Conservation (phyloP, 2,113 vertebrate genomes). For the Solea senegalensis region DNA sequence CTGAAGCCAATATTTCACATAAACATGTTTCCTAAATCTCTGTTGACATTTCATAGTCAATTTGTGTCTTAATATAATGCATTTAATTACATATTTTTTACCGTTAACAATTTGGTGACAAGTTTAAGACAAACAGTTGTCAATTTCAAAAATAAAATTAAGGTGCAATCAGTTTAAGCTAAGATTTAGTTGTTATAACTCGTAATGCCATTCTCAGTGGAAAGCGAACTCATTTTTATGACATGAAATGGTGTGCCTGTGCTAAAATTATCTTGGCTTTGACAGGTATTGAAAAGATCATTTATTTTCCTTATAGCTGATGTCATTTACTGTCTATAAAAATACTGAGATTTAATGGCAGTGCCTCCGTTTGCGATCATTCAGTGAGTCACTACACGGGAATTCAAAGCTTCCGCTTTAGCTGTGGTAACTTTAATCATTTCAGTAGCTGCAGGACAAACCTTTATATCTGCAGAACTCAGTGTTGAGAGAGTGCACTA, state of each 20-base stretch:
- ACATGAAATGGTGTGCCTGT: neutral
- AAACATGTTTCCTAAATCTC: too few species aligned
- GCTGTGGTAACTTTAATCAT: slow-evolving; percentile 28
- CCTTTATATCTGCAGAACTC: slow-evolving; percentile 29
- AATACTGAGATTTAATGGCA: slow-evolving; percentile 4
- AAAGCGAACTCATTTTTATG: too few species aligned
- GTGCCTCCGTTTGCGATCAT: slow-evolving; percentile 11
- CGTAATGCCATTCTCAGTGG: too few species aligned
- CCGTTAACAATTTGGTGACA: too few species aligned
- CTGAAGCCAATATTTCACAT: too few species aligned
- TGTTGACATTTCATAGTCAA: too few species aligned
- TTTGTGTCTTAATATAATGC: too few species aligned
- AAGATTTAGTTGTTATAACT: too few species aligned
- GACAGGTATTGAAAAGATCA: slow-evolving; percentile 1
- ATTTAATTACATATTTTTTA: too few species aligned
- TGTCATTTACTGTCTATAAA: slow-evolving; percentile 12
- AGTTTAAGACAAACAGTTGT: too few species aligned
- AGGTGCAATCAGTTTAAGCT: too few species aligned
- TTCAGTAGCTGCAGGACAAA: slow-evolving; percentile 33
- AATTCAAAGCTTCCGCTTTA: slow-evolving; percentile 5
- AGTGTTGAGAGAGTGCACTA: slow-evolving; percentile 11
- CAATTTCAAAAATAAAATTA: too few species aligned
- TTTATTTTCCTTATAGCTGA: slow-evolving; percentile 3
- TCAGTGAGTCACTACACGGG: slow-evolving; percentile 7
- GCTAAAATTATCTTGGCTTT: slow-evolving; percentile 1